Conservation (phyloP, 1,140 invertebrate species). For the Atopsyche davidsoni region DNA sequence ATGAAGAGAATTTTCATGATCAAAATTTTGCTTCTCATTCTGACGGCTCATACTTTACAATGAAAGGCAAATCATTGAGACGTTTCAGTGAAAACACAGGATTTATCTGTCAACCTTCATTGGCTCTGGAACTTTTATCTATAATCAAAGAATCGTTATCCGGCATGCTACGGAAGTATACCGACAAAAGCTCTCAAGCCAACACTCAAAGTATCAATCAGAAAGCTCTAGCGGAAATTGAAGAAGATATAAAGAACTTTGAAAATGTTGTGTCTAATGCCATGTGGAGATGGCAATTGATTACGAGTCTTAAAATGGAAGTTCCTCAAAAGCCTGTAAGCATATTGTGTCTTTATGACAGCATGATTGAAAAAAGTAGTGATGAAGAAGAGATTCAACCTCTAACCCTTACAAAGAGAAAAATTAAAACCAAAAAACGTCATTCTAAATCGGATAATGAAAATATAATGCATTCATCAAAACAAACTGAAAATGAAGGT, state of each 20-base stretch:
- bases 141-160: slow-evolving; percentile 41
- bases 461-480: too few relatives aligned
- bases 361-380: slow-evolving; percentile 42
- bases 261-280: slow-evolving; percentile 38
- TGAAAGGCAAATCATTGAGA: slow-evolving; percentile 37
- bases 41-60: slow-evolving; percentile 47
- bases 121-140: slow-evolving; percentile 41
- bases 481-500: too few relatives aligned
- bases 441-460: slow-evolving; percentile 38
- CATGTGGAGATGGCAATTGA: slow-evolving; percentile 45
- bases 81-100: slow-evolving; percentile 33
- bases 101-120: slow-evolving; percentile 43
- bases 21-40: slow-evolving; percentile 42
- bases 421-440: slow-evolving; percentile 37
- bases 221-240: too few relatives aligned
- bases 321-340: slow-evolving; percentile 37
- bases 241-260: slow-evolving; percentile 35
- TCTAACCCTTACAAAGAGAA: slow-evolving; percentile 35
- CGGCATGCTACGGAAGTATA: slow-evolving; percentile 38
- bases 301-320: slow-evolving; percentile 43
- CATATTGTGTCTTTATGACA: slow-evolving; percentile 42
- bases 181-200: too few relatives aligned
- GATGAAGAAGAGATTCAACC: slow-evolving; percentile 39
- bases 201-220: too few relatives aligned
- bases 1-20: slow-evolving; percentile 38